These are phyloP conservation scores for Lithophane socia DNA, from an alignment of 2,888 invertebrate genomes.

Conservation along the genomic window DNA sequence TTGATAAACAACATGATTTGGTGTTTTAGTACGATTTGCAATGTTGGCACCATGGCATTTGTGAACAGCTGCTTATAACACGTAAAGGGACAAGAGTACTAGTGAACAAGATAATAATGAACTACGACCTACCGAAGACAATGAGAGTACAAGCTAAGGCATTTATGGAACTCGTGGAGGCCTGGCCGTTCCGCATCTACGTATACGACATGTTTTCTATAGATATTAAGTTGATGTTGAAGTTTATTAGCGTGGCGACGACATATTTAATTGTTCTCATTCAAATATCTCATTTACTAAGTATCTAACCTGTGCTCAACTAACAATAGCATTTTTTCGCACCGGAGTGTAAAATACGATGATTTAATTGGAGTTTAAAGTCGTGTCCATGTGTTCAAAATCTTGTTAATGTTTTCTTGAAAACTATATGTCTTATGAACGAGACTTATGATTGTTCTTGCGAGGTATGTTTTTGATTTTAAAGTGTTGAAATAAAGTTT, in stretches of 20 bases:
- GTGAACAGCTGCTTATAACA: too few species aligned
- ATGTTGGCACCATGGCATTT: too few species aligned
- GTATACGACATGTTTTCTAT: slow-evolving; percentile 82
- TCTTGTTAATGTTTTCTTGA: background rate
- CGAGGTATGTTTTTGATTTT: too few species aligned
- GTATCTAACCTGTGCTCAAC: background rate
- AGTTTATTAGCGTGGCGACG: slow-evolving; percentile 81
- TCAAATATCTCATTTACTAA: slow-evolving; percentile 81
- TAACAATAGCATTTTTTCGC: background rate
- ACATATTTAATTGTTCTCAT: slow-evolving; percentile 83
- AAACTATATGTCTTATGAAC: too few species aligned
- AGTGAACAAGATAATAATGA: slow-evolving; percentile 80
- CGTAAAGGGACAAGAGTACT: too few species aligned
- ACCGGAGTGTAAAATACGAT: background rate
- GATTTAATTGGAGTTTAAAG: background rate
- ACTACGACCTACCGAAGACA: slow-evolving; percentile 76
- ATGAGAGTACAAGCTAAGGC: slow-evolving; percentile 80
- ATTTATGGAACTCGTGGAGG: slow-evolving; percentile 80
- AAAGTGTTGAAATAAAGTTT: too few species aligned
- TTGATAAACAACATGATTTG: too few species aligned
- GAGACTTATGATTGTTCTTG: too few species aligned
- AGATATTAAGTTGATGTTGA: slow-evolving; percentile 80
- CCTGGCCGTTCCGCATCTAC: slow-evolving; percentile 76
- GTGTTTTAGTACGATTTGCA: too few species aligned
- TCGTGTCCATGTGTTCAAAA: background rate